phyloP scores from a whole-genome alignment of 2,113 vertebrate species.

The Micromys minutus region DNA sequence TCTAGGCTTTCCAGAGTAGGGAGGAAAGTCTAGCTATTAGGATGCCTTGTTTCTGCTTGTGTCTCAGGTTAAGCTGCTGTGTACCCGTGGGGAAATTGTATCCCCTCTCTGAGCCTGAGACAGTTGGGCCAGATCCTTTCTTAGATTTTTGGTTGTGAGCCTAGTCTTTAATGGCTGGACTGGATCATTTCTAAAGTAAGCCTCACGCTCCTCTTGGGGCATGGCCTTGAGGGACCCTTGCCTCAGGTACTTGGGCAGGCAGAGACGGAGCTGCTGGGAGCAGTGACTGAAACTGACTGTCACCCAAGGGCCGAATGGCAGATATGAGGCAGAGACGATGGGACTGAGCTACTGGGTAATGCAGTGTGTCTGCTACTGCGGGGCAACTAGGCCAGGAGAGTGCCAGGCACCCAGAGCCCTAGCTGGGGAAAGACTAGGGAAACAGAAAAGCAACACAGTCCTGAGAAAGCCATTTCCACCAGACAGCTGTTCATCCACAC shows the following conservation, averaged over 20 bases:
- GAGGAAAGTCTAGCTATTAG: not conserved
- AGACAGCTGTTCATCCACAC: not conserved
- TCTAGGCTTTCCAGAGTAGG: not conserved
- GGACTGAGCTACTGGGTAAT: not conserved
- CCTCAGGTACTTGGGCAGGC: not conserved
- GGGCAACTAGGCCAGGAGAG: not conserved
- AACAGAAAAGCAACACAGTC: not conserved
- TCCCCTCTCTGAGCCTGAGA: not conserved
- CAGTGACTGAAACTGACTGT: no score
- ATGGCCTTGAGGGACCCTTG: not conserved
- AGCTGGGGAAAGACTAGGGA: not conserved
- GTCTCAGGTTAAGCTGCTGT: not conserved
- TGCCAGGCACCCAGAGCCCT: not conserved
- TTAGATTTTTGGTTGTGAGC: no score
- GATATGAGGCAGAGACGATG: not conserved
- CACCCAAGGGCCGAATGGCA: not conserved
- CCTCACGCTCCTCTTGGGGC: not conserved
- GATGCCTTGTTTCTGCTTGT: not conserved
- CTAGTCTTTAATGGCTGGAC: not conserved
- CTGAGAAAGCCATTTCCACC: not conserved
- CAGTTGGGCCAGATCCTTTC: not conserved
- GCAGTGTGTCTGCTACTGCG: not conserved
- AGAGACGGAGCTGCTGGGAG: not conserved
- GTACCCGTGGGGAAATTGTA: not conserved
- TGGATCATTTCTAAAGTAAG: constrained; percentile 15